These are phyloP conservation scores for Morone saxatilis DNA, from an alignment of 2,113 vertebrate species.

Conservation along the genomic window DNA sequence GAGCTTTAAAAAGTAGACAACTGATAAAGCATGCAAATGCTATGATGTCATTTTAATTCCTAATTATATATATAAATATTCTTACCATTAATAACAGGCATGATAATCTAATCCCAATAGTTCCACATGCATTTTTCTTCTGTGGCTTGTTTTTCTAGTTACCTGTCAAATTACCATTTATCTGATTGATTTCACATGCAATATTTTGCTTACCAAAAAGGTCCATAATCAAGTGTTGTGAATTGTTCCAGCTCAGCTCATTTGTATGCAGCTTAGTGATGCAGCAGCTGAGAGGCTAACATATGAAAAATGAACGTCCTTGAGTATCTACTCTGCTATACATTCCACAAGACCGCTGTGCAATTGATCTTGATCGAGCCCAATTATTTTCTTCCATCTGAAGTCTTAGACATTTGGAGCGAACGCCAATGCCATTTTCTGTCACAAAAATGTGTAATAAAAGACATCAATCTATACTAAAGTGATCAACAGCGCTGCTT, in stretches of 20 bases:
- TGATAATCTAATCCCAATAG: neutral
- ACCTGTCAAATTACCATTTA: neutral
- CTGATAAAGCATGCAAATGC: neutral
- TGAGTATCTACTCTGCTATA: conserved; percentile 36
- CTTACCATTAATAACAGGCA: neutral
- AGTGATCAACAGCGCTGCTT: neutral
- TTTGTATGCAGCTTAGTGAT: conserved; percentile 56
- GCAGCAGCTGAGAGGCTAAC: conserved; percentile 34
- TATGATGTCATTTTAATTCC: neutral
- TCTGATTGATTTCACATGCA: neutral
- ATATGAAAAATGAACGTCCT: conserved; percentile 66
- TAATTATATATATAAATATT: neutral
- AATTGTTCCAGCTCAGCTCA: conserved; percentile 19
- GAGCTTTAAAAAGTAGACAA: neutral
- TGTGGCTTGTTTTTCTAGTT: neutral
- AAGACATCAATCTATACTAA: conserved; percentile 30
- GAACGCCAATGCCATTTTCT: conserved; percentile 48
- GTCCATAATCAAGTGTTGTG: neutral
- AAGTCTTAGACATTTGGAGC: conserved; percentile 25
- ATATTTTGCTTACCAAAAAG: neutral
- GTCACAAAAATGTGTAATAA: conserved; percentile 24
- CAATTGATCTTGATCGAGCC: conserved; percentile 60
- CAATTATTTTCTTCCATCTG: conserved; percentile 50
- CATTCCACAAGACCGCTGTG: conserved; percentile 38
- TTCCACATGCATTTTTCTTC: neutral